These are phyloP conservation scores for Atrichornis clamosus DNA, from an alignment of 2,113 vertebrate species.

Conservation along the genomic window DNA sequence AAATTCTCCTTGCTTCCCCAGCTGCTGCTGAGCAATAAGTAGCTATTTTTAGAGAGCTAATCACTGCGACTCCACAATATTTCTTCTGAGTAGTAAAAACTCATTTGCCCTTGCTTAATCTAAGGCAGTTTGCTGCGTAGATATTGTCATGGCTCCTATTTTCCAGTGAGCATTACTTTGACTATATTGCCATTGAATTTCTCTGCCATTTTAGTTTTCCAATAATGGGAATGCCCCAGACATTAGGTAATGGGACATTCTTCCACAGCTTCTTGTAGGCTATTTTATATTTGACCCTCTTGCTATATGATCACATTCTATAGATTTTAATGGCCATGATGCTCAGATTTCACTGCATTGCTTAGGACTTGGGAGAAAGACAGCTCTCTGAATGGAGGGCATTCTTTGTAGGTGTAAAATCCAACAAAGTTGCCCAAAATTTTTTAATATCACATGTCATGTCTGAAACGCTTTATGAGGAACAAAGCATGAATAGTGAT, in stretches of 20 bases:
- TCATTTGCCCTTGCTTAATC: conserved; percentile 4
- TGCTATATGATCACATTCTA: not conserved
- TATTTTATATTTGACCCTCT: not conserved
- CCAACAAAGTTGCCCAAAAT: not conserved
- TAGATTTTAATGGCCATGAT: not conserved
- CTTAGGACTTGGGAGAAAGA: not conserved
- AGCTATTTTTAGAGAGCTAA: conserved; percentile 45
- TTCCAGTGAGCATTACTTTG: not conserved
- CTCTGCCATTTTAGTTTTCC: not conserved
- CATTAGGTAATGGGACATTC: not conserved
- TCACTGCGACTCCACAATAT: not conserved
- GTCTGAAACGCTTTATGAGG: not conserved
- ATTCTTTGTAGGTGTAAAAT: not conserved
- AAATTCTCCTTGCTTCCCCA: conserved; percentile 17
- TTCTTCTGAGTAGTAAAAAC: conserved; percentile 1
- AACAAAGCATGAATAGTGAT: not conserved
- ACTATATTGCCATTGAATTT: not conserved
- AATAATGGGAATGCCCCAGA: not conserved
- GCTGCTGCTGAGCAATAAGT: conserved; percentile 29
- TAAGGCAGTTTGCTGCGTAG: not conserved
- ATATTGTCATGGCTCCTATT: not conserved
- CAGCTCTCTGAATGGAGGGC: not conserved
- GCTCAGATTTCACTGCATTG: not conserved
- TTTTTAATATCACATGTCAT: not conserved
- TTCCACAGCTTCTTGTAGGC: not conserved